Conservation (phyloP, 2,888 invertebrate genomes). For the Drosophila fulvimacula region DNA sequence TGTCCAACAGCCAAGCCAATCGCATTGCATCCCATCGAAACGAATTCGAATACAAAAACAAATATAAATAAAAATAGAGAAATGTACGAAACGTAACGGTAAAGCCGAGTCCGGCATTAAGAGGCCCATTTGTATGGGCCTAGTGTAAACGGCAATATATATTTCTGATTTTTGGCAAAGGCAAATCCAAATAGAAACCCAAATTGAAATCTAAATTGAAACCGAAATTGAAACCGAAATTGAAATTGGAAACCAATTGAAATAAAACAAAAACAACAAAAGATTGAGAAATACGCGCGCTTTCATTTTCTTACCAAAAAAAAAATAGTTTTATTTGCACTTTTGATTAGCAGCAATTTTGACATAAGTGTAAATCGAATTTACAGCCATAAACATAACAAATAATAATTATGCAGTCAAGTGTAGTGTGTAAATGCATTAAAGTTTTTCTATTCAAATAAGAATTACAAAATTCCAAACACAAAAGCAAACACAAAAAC, state of each 20-base stretch:
- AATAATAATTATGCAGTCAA: slow-evolving; percentile 18
- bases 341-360: slow-evolving; percentile 61
- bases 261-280: slow-evolving; percentile 9
- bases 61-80: slow-evolving; percentile 10
- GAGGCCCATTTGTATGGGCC: slow-evolving; percentile 60
- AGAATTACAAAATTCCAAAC: slow-evolving; percentile 17
- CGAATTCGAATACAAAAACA: slow-evolving; percentile 11
- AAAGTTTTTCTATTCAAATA: background rate
- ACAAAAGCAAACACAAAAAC: background rate
- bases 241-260: slow-evolving; percentile 28
- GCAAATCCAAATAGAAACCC: background rate
- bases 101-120: slow-evolving; percentile 45
- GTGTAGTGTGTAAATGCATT: slow-evolving; percentile 6
- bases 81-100: slow-evolving; percentile 47
- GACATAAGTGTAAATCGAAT: slow-evolving; percentile 58
- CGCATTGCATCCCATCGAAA: slow-evolving; percentile 5
- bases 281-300: slow-evolving; percentile 24
- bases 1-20: slow-evolving; percentile 27
- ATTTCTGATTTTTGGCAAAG: slow-evolving; percentile 6
- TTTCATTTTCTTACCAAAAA: slow-evolving; percentile 65
- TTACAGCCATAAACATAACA: slow-evolving; percentile 26
- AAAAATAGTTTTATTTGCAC: slow-evolving; percentile 44
- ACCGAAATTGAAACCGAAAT: slow-evolving; percentile 32
- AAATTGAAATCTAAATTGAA: slow-evolving; percentile 22
- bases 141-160: slow-evolving; percentile 13